Evolutionary conservation across 2,113 vertebrate species (phyloP), one percentile per base, ranked within the genome.

Genomic region (Picathartes gymnocephalus): DNA sequence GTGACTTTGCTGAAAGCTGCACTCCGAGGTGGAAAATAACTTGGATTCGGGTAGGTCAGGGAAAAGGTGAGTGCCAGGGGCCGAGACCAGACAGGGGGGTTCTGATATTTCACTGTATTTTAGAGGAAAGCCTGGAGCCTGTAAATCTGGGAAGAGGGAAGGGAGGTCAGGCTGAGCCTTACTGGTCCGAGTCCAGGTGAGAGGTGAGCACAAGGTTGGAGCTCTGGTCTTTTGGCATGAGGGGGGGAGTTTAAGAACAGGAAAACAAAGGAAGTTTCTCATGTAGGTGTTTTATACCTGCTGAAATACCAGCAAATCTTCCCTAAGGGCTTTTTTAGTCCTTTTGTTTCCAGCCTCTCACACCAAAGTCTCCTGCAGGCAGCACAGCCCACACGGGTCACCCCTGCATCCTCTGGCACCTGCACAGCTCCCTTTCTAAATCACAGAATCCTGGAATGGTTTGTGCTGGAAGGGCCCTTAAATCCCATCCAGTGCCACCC

Each of bases 401-500:
- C 6, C 28, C 23, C 14, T 10, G n/a, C 6, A 19, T 54, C 6
- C n/a, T 7, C 81, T 28, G 48, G 11, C 6, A 6, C n/a, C 28
- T 39, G 28, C 58, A 39, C 14, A n/a, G 28, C n/a, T 37, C 40
- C 23, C 1, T 8, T 27, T 11, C 48, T 19, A 8, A 62, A 15
- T 22, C 68, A 11, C 39, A 39, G 39, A 39, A 12, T 39, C 23
- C 23, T 12, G 6, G 58, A 1, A 5, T 45, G 48, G 28, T 22
- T 39, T 45, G 39, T 39, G 39, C 0, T 22, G 48, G 45, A 16
- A 44, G 2, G 25, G 20, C 42, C 37, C 45, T 20, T 2, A 37
- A 71, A 61, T 1, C 20, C 6, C 54, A 23, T 0, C 19, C 64
- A 33, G 10, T 7, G 4, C 10, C 65, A 50, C 2, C 35, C 19